Conservation (phyloP, 2,888 invertebrate genomes). For the Oxyteleia sp. region DNA sequence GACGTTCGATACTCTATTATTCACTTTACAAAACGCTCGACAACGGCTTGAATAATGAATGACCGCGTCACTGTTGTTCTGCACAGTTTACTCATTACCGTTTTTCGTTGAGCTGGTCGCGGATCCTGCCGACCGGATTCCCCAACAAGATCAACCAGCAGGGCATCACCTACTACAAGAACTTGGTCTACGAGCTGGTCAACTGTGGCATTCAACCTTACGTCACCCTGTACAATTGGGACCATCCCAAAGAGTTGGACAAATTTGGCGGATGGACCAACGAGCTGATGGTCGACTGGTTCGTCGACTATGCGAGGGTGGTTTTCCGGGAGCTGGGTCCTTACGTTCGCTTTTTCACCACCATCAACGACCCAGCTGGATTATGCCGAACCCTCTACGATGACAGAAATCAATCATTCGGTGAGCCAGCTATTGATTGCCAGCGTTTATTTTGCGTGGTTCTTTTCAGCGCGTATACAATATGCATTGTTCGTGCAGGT, state of each 20-base stretch:
- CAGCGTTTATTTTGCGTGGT: conserved; percentile 45
- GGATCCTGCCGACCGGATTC: conserved; percentile 90
- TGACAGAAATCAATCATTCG: conserved; percentile 88
- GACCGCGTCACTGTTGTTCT: not conserved
- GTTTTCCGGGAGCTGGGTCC: conserved; percentile 88
- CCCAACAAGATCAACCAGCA: conserved; percentile 88
- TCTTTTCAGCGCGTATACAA: conserved; percentile 58
- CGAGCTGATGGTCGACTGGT: conserved; percentile 89
- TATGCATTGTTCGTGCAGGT: conserved; percentile 64
- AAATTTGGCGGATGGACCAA: conserved; percentile 90
- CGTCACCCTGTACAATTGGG: conserved; percentile 91
- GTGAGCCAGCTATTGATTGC: conserved; percentile 78
- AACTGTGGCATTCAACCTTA: conserved; percentile 89
- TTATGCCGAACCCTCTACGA: conserved; percentile 89
- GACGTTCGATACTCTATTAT: conserved; percentile 39
- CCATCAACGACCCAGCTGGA: conserved; percentile 90
- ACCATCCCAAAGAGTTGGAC: conserved; percentile 89
- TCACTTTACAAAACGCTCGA: conserved; percentile 15
- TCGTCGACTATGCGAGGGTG: conserved; percentile 89
- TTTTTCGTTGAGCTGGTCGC: conserved; percentile 91
- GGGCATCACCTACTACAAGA: conserved; percentile 90
- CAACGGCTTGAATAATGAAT: conserved; percentile 7
- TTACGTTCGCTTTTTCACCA: conserved; percentile 90
- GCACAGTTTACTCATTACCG: conserved; percentile 87
- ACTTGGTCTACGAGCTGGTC: conserved; percentile 89